Percentiles rank a stretch among this genome's conserved stretches.
phyloP scores from a whole-genome alignment of 2,113 vertebrate genomes.

The Ictalurus punctatus region DNA sequence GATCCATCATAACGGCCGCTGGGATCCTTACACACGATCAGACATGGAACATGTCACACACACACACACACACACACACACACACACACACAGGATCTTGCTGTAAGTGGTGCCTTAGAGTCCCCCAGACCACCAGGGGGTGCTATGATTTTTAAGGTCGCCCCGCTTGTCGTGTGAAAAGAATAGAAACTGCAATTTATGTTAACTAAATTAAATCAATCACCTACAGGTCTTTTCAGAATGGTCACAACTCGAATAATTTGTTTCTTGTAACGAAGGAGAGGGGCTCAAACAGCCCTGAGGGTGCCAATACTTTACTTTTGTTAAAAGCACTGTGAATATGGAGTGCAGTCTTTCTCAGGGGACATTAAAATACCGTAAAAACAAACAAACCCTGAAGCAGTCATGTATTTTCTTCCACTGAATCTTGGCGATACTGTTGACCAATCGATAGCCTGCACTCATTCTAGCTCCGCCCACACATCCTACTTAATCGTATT shows the following conservation, averaged over 20 bases:
- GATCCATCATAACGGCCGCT: constrained; percentile 15
- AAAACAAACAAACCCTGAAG: no score
- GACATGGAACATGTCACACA: constrained; percentile 13
- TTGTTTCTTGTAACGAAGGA: no score
- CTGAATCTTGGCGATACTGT: background rate
- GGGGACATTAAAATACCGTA: background rate
- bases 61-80: background rate
- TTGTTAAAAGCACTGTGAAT: background rate
- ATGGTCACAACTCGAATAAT: no score
- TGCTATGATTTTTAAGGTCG: background rate
- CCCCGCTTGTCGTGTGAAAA: background rate
- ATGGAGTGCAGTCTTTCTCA: background rate
- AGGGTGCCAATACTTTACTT: background rate
- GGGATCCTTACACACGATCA: constrained; percentile 29
- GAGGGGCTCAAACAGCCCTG: background rate
- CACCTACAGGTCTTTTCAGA: no score
- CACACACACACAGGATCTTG: background rate
- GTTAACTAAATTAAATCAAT: background rate
- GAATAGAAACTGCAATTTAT: background rate
- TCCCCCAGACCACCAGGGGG: background rate
- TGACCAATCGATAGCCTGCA: background rate
- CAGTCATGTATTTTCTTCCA: background rate
- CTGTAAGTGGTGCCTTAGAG: background rate
- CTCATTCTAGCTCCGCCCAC: background rate
- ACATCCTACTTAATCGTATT: background rate